Base-by-base conservation (phyloP, 2,888 invertebrate species). In the Aproaerema taeniolella region DNA sequence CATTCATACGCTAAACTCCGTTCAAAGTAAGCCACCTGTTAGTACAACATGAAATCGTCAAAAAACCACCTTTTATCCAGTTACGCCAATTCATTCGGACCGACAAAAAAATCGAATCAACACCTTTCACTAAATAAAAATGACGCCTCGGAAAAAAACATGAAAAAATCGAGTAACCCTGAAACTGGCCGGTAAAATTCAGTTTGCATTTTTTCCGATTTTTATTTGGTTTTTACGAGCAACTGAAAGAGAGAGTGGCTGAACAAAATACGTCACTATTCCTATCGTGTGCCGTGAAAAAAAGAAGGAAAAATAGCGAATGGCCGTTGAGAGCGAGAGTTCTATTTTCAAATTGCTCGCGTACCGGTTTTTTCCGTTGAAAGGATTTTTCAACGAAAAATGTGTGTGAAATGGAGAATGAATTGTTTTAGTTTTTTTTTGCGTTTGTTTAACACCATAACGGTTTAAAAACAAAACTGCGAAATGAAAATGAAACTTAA, bases 151-250 rank as follows among this genome's bases (percentile, higher is more conserved):
- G 46, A 52, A 47, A 58, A 66, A 66, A 65, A 62, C 53, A 51
- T 42, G 65, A 60, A 67, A 67, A 68, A 68, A 66, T 62, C 56
- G 66, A 64, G 69, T 72, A 74, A 68, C 65, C 68, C 65, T 67
- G 72, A 76, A 77, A 67, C 39, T 32, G 47, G 57, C 55, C 61
- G 64, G 53, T 73, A 76, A 79, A 78, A 73, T 61, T 61, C 69
- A 58, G 63, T 66, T n/a, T 64, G 68, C 67, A 57, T 67, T 76
- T 79, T 79, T 73, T 66, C 70, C 70, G 59, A 80, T 81, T 73
- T 81, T 79, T 82, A 80, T 85, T 83, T 78, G 80, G 75, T 72
- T 78, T 77, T 81, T 72, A 72, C 76, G 75, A 74, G 71, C 74
- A 65, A 74, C 75, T 68, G 71, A 85, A 75, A 85, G 66, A 59